phyloP scores from a whole-genome alignment of 2,888 invertebrate genomes.

The Furcula furcula region DNA sequence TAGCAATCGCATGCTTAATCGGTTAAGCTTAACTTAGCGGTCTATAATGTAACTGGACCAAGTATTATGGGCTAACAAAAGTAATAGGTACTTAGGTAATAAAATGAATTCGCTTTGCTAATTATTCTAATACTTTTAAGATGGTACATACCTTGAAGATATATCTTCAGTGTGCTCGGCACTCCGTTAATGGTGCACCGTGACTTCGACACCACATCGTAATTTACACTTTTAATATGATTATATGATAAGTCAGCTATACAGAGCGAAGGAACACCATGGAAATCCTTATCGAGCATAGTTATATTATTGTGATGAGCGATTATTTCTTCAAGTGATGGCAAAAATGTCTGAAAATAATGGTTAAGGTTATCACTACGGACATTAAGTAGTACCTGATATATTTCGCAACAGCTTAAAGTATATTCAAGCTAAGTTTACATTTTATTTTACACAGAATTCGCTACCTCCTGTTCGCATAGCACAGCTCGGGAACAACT shows the following conservation, averaged over 20 bases:
- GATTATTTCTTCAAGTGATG: slow-evolving; percentile 87
- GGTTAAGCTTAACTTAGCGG: too few relatives aligned
- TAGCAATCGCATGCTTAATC: too few relatives aligned
- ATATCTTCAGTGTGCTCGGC: slow-evolving; percentile 88
- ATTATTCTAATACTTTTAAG: too few relatives aligned
- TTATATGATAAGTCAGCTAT: slow-evolving; percentile 91
- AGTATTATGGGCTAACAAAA: too few relatives aligned
- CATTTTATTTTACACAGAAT: too few relatives aligned
- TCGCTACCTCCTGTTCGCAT: slow-evolving; percentile 33
- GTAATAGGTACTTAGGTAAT: too few relatives aligned
- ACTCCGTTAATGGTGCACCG: slow-evolving; percentile 90
- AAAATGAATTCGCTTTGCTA: too few relatives aligned
- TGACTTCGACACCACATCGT: slow-evolving; percentile 89
- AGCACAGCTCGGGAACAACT: slow-evolving; percentile 19
- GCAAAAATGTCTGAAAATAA: slow-evolving; percentile 87
- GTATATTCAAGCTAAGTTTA: background rate
- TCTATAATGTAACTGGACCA: too few relatives aligned
- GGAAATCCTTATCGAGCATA: slow-evolving; percentile 89
- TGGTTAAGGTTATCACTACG: background rate
- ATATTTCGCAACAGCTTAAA: slow-evolving; percentile 1
- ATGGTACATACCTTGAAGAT: slow-evolving; percentile 86
- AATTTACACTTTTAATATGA: slow-evolving; percentile 86
- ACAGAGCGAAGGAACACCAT: slow-evolving; percentile 90
- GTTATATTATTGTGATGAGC: slow-evolving; percentile 90
- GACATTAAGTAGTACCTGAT: background rate